phyloP scores from a whole-genome alignment of 2,888 invertebrate species.

The Acrocyrtus sp. region DNA sequence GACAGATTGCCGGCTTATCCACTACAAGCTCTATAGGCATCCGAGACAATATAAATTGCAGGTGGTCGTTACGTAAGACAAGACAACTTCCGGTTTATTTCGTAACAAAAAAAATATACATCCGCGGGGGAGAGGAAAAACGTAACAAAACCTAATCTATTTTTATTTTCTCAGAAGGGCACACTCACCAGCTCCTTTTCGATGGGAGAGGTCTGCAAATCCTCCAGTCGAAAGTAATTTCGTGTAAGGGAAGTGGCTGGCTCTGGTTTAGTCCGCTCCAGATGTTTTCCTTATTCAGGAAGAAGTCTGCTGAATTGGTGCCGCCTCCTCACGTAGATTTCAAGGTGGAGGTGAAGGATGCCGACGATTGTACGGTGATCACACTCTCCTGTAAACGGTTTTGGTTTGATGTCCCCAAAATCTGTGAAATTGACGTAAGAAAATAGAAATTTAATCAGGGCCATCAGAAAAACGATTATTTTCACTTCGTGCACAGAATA shows the following conservation, averaged over 20 bases:
- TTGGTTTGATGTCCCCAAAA: not conserved
- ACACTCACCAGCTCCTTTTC: slow-evolving; percentile 4
- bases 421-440: slow-evolving; percentile 9
- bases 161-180: slow-evolving; percentile 5
- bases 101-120: not conserved
- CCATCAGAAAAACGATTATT: no score
- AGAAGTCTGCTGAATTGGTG: no score
- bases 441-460: no score
- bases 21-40: not conserved
- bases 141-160: no score
- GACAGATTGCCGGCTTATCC: not conserved
- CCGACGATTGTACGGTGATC: not conserved
- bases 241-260: no score
- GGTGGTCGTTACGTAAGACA: slow-evolving; percentile 13
- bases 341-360: slow-evolving; percentile 19
- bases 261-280: no score
- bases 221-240: slow-evolving; percentile 7
- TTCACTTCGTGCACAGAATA: not conserved
- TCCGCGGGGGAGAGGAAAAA: no score
- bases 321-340: no score
- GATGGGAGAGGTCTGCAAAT: not conserved
- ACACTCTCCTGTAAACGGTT: slow-evolving; percentile 5
- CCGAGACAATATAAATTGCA: not conserved
- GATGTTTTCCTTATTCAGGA: no score
- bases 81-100: not conserved